Evolutionary conservation across 2,113 vertebrate species (phyloP).

Genomic region (Ictalurus furcatus): DNA sequence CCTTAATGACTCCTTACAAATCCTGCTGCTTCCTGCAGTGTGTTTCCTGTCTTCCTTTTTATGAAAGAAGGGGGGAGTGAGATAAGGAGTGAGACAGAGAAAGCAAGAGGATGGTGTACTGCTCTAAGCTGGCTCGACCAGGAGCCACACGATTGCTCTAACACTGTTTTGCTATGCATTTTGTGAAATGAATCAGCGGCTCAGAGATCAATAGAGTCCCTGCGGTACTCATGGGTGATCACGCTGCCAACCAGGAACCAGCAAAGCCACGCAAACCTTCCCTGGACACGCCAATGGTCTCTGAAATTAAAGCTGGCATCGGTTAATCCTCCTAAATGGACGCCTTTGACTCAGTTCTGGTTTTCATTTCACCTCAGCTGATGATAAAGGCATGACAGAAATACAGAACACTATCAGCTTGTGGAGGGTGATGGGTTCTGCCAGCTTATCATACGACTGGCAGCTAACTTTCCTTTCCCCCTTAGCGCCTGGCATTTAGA

Average conservation of each 20-base stretch:
- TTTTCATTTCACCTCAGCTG: constrained; percentile 80
- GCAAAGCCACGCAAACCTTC: constrained; percentile 69
- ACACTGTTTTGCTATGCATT: constrained; percentile 61
- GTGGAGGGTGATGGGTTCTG: constrained; percentile 73
- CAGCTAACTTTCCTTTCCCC: constrained; percentile 74
- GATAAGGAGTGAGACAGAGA: constrained; percentile 16
- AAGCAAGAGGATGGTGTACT: constrained; percentile 52
- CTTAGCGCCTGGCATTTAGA: constrained; percentile 64
- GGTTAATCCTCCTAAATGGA: constrained; percentile 78
- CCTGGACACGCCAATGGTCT: constrained; percentile 81
- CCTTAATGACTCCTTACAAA: constrained; percentile 70
- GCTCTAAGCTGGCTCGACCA: constrained; percentile 58
- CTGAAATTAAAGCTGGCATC: constrained; percentile 82
- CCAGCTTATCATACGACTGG: constrained; percentile 77
- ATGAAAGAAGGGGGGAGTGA: constrained; percentile 24
- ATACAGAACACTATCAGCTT: constrained; percentile 75
- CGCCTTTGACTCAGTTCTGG: constrained; percentile 73
- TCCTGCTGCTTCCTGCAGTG: constrained; percentile 58
- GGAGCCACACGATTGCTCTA: constrained; percentile 52
- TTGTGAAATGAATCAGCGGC: constrained; percentile 70
- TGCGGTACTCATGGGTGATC: constrained; percentile 55
- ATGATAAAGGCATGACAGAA: constrained; percentile 80
- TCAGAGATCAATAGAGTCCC: constrained; percentile 70
- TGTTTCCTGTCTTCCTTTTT: constrained; percentile 60
- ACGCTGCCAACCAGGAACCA: constrained; percentile 74